These are phyloP conservation scores for Tragelaphus imberbis DNA, from an alignment of 2,113 vertebrate genomes.

Conservation along the genomic window DNA sequence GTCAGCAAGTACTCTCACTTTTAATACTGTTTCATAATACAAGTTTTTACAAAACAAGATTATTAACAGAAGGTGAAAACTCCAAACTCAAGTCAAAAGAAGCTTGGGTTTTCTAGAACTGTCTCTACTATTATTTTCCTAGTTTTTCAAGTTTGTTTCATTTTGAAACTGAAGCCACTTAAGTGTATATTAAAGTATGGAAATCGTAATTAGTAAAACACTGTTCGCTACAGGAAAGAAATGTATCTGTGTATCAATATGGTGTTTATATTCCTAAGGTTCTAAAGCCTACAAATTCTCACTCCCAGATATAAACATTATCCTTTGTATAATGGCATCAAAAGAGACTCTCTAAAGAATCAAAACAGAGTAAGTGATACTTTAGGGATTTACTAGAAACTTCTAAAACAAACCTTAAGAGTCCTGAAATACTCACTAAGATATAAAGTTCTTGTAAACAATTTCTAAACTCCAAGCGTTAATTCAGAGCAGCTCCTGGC, in stretches of 20 bases:
- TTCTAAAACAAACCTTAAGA: not conserved
- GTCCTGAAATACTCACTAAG: not conserved
- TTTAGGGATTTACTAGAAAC: conserved; percentile 2
- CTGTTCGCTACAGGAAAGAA: not conserved
- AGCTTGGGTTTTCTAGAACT: not conserved
- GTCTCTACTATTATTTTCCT: not conserved
- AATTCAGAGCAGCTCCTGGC: not conserved
- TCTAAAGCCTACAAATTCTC: conserved; percentile 1
- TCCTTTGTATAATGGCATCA: not conserved
- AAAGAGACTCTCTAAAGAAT: not conserved
- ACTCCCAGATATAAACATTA: not conserved
- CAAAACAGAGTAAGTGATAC: not conserved
- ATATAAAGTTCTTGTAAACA: not conserved
- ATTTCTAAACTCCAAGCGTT: not conserved
- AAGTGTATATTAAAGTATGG: not conserved
- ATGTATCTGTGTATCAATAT: not conserved
- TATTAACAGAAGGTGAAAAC: not conserved
- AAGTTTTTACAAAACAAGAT: not conserved
- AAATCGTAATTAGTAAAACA: not conserved
- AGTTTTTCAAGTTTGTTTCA: not conserved
- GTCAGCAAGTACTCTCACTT: not conserved
- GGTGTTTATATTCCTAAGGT: not conserved
- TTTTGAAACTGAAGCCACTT: conserved; percentile 2
- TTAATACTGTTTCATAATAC: not conserved
- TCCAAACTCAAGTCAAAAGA: not conserved